phyloP scores from a whole-genome alignment of 2,113 vertebrate species.

The Sinocyclocheilus anshuiensis region DNA sequence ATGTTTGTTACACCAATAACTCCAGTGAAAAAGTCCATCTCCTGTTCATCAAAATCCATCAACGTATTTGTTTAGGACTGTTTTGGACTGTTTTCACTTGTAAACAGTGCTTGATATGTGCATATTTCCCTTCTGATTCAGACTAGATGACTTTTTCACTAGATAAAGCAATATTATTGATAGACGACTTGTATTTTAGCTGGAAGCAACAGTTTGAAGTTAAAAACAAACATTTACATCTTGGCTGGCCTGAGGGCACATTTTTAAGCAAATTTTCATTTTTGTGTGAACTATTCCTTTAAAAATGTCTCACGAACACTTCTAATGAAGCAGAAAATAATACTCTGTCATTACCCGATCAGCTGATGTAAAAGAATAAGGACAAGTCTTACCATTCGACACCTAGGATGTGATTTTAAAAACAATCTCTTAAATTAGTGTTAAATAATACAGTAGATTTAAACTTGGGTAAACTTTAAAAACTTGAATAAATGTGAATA shows the following conservation, averaged over 20 bases:
- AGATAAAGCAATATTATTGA: not conserved
- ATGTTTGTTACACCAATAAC: not conserved
- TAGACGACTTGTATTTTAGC: not conserved
- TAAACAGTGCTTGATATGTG: not conserved
- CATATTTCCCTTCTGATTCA: not conserved
- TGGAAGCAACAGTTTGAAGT: not conserved
- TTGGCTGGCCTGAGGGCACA: not conserved
- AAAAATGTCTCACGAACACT: not conserved
- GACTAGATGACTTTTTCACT: not conserved
- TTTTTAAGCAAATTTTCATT: not conserved
- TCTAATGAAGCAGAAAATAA: not conserved
- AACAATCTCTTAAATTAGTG: not conserved
- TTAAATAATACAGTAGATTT: not conserved
- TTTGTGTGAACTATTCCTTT: not conserved
- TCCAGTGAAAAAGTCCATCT: not conserved
- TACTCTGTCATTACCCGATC: not conserved
- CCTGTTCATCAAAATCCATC: not conserved
- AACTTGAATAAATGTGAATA: not conserved
- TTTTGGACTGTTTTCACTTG: not conserved
- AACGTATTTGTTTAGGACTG: not conserved
- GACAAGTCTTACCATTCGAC: too few species aligned
- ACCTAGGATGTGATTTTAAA: not conserved
- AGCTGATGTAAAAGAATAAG: too few species aligned
- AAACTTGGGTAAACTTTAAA: not conserved
- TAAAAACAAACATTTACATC: not conserved